A percentile compares a stretch with the other conserved stretches of the same genome.
phyloP scores from a whole-genome alignment of 2,113 vertebrate species.

The Thryonomys swinderianus region DNA sequence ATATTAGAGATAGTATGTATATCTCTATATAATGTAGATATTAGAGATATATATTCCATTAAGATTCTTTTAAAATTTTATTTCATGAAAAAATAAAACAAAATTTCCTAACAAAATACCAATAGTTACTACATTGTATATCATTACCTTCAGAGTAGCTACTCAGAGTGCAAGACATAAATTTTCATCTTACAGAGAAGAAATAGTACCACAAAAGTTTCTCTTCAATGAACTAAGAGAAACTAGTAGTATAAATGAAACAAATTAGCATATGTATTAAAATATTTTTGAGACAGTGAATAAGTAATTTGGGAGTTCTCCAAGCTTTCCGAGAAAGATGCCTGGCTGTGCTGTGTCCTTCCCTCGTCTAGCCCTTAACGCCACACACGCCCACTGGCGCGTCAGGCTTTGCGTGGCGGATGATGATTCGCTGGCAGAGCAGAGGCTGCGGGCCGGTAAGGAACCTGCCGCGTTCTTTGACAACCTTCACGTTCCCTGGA shows the following conservation, averaged over 20 bases:
- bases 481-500: conserved; percentile 2
- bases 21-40: neutral
- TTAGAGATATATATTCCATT: neutral
- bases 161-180: neutral
- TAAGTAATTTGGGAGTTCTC: neutral
- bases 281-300: neutral
- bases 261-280: neutral
- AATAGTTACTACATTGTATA: neutral
- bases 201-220: neutral
- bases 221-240: neutral
- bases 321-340: neutral
- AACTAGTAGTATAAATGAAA: neutral
- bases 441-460: neutral
- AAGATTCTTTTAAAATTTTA: neutral
- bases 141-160: neutral
- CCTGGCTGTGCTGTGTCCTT: neutral
- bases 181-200: neutral
- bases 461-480: neutral
- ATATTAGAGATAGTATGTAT: too few relatives aligned
- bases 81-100: neutral
- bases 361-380: neutral
- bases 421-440: neutral
- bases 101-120: neutral
- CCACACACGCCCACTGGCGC: neutral
- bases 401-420: neutral